Conservation (phyloP, 2,888 invertebrate genomes). For the Heliothis peltigera region DNA sequence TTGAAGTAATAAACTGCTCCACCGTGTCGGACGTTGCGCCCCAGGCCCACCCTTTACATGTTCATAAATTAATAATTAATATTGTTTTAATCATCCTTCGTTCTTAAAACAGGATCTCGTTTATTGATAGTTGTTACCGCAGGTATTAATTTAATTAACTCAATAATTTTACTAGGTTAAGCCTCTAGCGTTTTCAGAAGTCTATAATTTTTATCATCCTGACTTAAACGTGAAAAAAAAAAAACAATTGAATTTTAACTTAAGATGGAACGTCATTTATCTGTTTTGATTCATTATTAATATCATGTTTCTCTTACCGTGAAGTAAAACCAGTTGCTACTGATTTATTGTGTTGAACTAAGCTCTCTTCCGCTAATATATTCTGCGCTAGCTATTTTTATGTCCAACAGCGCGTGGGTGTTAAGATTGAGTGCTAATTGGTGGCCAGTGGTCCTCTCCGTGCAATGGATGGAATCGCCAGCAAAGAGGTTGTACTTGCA, state of each 20-base stretch:
- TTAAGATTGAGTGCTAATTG: slow-evolving; percentile 72
- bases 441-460: slow-evolving; percentile 46
- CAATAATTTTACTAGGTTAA: background rate
- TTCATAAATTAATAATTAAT: slow-evolving; percentile 25
- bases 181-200: no score
- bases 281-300: background rate
- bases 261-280: no score
- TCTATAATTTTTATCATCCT: no score
- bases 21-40: slow-evolving; percentile 17
- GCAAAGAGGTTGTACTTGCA: slow-evolving; percentile 60
- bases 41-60: slow-evolving; percentile 43
- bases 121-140: slow-evolving; percentile 16
- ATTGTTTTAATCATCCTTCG: slow-evolving; percentile 22
- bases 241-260: no score
- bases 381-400: slow-evolving; percentile 40
- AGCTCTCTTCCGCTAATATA: slow-evolving; percentile 21
- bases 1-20: slow-evolving; percentile 19
- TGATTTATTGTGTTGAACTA: slow-evolving; percentile 27
- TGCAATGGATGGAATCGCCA: slow-evolving; percentile 58
- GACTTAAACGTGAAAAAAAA: no score
- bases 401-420: slow-evolving; percentile 56
- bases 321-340: background rate
- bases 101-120: slow-evolving; percentile 20
- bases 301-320: background rate
- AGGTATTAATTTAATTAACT: slow-evolving; percentile 16